A percentile compares a stretch with the other conserved stretches of the same genome.
Evolutionary conservation across 2,888 invertebrate genomes (phyloP).

Genomic region (Alitta virens): DNA sequence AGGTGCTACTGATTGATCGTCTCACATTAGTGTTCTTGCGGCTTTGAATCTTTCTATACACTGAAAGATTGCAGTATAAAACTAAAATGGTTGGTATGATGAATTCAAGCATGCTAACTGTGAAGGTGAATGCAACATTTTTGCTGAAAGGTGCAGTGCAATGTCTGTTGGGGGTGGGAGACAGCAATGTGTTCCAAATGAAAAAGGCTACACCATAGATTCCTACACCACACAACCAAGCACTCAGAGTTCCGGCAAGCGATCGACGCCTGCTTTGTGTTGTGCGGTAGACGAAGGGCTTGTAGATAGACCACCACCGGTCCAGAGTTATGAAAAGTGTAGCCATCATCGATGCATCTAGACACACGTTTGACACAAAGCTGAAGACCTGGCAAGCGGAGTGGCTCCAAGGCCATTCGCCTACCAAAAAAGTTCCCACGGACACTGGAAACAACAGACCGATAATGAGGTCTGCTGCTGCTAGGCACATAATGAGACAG

Average conservation of each 20-base stretch:
- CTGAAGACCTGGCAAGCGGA: not conserved
- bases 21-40: not conserved
- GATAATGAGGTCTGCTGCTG: not conserved
- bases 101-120: not conserved
- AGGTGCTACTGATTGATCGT: not conserved
- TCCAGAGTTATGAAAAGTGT: not conserved
- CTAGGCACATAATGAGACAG: not conserved
- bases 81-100: constrained; percentile 1
- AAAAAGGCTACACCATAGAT: not conserved
- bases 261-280: not conserved
- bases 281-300: not conserved
- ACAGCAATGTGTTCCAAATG: not conserved
- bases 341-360: not conserved
- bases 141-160: not conserved
- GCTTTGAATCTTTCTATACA: not conserved
- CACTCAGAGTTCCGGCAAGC: not conserved
- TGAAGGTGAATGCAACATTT: not conserved
- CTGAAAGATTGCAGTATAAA: not conserved
- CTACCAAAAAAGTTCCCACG: not conserved
- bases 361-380: not conserved
- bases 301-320: not conserved
- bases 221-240: not conserved
- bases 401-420: not conserved
- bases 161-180: not conserved
- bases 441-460: not conserved